Evolutionary conservation across 2,888 invertebrate genomes (phyloP).

Genomic region (Gnatocerus cornutus): DNA sequence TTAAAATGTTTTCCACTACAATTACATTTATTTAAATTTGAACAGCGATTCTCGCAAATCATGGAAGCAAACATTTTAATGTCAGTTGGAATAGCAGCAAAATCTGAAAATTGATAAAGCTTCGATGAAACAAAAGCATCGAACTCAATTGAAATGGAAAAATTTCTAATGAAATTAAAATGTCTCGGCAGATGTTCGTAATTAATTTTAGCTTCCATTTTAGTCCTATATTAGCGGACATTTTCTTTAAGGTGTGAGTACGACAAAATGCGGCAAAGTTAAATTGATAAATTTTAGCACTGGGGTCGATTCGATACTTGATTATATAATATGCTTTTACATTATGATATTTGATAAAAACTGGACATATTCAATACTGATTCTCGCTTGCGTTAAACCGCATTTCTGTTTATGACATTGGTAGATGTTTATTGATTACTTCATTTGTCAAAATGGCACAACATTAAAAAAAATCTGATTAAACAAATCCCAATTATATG

Average conservation of each 20-base stretch:
- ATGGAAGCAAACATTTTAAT: neutral
- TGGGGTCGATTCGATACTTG: too few relatives aligned
- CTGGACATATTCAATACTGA: constrained; percentile 22
- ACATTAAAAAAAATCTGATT: constrained; percentile 43
- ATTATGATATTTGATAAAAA: constrained; percentile 13
- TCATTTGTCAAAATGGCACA: constrained; percentile 36
- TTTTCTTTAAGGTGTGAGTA: neutral
- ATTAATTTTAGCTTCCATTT: constrained; percentile 17
- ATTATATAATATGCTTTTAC: too few relatives aligned
- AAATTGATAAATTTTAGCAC: too few relatives aligned
- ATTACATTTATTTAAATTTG: too few relatives aligned
- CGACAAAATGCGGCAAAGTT: neutral
- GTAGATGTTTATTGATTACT: constrained; percentile 29
- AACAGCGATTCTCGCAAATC: too few relatives aligned
- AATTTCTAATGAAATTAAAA: constrained; percentile 36
- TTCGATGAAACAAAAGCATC: constrained; percentile 30
- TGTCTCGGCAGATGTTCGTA: constrained; percentile 19
- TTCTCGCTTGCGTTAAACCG: constrained; percentile 9
- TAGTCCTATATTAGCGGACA: neutral
- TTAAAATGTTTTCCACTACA: too few relatives aligned
- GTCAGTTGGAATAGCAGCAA: neutral
- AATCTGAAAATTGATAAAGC: constrained; percentile 22
- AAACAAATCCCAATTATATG: constrained; percentile 48
- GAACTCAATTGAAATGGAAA: constrained; percentile 26
- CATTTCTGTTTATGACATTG: constrained; percentile 25